A percentile compares a stretch with the other conserved stretches of the same genome.
Evolutionary conservation across 1,140 invertebrate species (phyloP).

Genomic region (Leucophenga varia): DNA sequence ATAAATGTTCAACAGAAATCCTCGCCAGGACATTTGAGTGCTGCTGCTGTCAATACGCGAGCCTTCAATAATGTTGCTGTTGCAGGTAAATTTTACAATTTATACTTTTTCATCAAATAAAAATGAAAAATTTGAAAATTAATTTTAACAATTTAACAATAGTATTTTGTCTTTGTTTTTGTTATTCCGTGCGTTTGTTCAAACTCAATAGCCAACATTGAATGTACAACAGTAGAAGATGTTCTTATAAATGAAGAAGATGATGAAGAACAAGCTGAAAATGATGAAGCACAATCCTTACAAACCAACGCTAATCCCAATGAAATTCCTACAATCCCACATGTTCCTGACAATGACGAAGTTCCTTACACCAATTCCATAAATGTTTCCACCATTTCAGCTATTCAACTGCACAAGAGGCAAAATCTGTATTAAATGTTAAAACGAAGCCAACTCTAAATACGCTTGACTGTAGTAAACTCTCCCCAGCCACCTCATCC

Average conservation of each 20-base stretch:
- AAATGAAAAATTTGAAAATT: slow-evolving; percentile 7
- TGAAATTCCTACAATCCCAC: no score
- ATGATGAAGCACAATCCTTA: no score
- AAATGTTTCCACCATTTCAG: not conserved
- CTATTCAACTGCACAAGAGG: not conserved
- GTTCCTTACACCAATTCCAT: slow-evolving; percentile 8
- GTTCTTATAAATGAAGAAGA: no score
- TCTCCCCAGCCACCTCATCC: slow-evolving; percentile 47
- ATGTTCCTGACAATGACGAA: no score
- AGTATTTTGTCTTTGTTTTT: slow-evolving; percentile 53
- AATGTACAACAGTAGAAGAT: no score
- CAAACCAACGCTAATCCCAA: no score
- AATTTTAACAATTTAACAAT: slow-evolving; percentile 38
- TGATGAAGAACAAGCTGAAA: no score
- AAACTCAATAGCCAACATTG: slow-evolving; percentile 39
- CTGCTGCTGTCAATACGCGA: slow-evolving; percentile 18
- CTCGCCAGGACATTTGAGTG: slow-evolving; percentile 29
- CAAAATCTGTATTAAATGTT: not conserved
- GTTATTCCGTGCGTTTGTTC: slow-evolving; percentile 51
- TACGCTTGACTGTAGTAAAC: slow-evolving; percentile 22
- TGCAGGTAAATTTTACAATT: slow-evolving; percentile 32
- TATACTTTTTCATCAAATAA: no score
- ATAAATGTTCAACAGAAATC: slow-evolving; percentile 28
- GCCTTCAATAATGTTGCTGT: slow-evolving; percentile 27
- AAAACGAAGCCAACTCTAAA: slow-evolving; percentile 13